phyloP scores from a whole-genome alignment of 2,888 invertebrate genomes.

The Erebia palarica region DNA sequence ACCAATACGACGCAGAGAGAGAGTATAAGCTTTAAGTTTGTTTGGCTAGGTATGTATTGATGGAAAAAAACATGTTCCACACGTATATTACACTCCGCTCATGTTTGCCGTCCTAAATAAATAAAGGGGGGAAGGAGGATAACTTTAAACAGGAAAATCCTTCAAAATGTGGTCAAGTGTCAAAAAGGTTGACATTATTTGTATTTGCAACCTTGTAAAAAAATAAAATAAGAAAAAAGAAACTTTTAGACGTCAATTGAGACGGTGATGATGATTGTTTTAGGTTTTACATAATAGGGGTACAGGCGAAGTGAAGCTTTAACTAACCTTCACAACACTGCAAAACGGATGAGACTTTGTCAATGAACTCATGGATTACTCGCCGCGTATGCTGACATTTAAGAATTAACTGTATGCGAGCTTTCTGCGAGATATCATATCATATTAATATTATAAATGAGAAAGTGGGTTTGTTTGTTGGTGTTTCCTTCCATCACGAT shows the following conservation, averaged over 20 bases:
- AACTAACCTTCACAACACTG: neutral
- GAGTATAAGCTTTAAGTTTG: neutral
- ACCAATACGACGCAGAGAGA: no score
- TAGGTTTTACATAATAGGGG: neutral
- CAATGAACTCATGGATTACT: neutral
- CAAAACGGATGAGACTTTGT: conserved; percentile 3
- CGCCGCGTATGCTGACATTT: neutral
- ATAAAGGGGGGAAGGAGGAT: conserved; percentile 12
- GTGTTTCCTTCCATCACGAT: no score
- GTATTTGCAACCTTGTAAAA: neutral
- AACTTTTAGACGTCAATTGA: no score
- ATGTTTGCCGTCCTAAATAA: conserved; percentile 21
- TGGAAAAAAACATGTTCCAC: neutral
- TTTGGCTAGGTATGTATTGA: neutral
- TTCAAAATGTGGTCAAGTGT: conserved; percentile 6
- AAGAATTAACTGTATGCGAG: neutral
- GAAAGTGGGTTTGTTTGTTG: no score
- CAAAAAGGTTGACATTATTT: conserved; percentile 1
- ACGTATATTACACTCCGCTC: neutral
- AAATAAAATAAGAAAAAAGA: no score
- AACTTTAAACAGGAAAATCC: conserved; percentile 15
- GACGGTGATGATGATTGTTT: neutral
- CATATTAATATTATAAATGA: no score
- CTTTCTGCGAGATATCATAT: neutral
- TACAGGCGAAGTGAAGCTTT: neutral